Evolutionary conservation across 1,140 invertebrate genomes (phyloP).

Genomic region (Planococcus citri): DNA sequence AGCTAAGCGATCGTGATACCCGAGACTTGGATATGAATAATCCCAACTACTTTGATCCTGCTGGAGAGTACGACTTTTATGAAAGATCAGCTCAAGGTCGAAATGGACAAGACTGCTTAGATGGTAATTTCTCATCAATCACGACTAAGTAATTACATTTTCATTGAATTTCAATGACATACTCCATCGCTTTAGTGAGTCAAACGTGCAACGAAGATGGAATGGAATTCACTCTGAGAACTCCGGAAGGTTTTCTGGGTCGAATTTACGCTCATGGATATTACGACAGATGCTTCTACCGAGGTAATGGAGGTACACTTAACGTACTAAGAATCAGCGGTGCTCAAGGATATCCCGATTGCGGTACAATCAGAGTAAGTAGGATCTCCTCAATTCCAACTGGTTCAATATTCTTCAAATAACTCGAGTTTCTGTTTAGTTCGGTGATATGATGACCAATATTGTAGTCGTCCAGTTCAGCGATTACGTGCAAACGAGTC

Average conservation of each 20-base stretch:
- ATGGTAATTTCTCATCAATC: constrained; percentile 44
- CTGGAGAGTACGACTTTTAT: constrained; percentile 75
- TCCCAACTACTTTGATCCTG: constrained; percentile 67
- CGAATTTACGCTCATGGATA: constrained; percentile 84
- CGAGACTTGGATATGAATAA: constrained; percentile 70
- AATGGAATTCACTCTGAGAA: constrained; percentile 80
- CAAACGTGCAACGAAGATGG: constrained; percentile 85
- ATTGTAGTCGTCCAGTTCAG: constrained; percentile 90
- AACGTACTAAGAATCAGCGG: constrained; percentile 75
- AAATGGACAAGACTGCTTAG: constrained; percentile 58
- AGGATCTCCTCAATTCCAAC: not conserved
- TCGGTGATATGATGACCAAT: constrained; percentile 83
- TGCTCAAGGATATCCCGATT: constrained; percentile 78
- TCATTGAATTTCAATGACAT: too few relatives aligned
- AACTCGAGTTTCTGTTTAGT: constrained; percentile 40
- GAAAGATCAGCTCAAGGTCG: constrained; percentile 58
- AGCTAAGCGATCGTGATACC: constrained; percentile 73
- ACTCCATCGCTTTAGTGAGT: constrained; percentile 47
- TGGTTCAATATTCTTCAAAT: not conserved
- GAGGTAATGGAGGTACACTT: constrained; percentile 70
- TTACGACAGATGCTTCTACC: constrained; percentile 81
- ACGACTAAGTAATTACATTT: not conserved
- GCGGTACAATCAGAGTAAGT: constrained; percentile 66
- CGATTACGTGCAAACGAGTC: constrained; percentile 78
- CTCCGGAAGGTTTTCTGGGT: constrained; percentile 75